Base-by-base conservation (phyloP, 2,797 vertebrate genomes). In the Apodemus agrarius region DNA sequence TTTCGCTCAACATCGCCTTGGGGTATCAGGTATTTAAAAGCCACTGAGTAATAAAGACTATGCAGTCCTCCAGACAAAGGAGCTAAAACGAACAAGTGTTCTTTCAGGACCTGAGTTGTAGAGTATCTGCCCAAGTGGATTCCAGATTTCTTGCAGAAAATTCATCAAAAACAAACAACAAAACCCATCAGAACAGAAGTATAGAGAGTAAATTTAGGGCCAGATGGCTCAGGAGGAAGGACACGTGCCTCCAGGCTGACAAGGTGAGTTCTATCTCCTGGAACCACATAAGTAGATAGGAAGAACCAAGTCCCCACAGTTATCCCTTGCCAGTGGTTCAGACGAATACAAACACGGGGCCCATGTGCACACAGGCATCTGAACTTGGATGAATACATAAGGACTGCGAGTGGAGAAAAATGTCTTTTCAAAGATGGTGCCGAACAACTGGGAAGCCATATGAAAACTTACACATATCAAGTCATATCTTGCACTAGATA, bases 131-230 rank as follows among this genome's bases (percentile, higher is more conserved):
- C 63, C 84, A 83, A 88, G 31, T 26, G 79, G 24, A 84, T 81
- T 94, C 82, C 85, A 88, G 54, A 22, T 81, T 94, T 95, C 93
- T 92, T 88, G 26, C 29, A 81, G 75, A 88, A 93, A 94, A 90
- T 31, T 61, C 92, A 13, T 88, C 65, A 40, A 89, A 97, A 84
- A 14, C 85, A 76, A 95, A 83, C 5, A 81, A 59, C 4, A 89
- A 24, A 94, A 72, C 93, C 78, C 4, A 83, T 9, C 37, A 40
- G 57, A 89, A 76, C n/a, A 81, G 43, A 74, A 31, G 43, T 74
- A 40, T 12, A 29, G 8, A 74, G 49, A 74, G n/a, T 7, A 31
- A 40, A 65, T 49, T 40, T 40, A 46, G 54, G 74, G 40, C 37
- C 31, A 46, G 74, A 46, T 19, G 13, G 21, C 74, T 89, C 40